Evolutionary conservation across 2,888 invertebrate genomes (phyloP), one percentile per base, ranked within the genome.

Genomic region (Trisateles emortualis): DNA sequence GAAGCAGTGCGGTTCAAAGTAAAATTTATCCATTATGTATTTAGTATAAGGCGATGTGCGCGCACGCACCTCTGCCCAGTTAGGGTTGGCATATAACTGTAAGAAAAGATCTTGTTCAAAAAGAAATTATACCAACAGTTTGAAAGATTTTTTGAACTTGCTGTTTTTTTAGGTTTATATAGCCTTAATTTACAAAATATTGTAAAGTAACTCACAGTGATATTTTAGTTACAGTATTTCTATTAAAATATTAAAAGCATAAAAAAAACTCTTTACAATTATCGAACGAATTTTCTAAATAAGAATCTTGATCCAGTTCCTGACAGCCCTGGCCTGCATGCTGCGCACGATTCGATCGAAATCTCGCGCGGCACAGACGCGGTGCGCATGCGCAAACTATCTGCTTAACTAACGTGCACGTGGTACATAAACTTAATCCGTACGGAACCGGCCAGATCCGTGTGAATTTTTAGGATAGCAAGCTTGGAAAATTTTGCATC

Each of bases 11-110:
- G 57, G 67, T 81, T 76, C 79, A 71, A 61, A 71, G 76, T 82
- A 76, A 71, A 68, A 78, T 76, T 78, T 71, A 83, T 84, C 76
- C 83, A 88, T 89, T 81, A 88, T 90, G 88, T 88, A 89, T 90
- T 83, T 88, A 78, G 88, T 84, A 82, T 81, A 80, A 46, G 58
- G 54, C 49, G 59, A 68, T 47, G 64, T 71, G 68, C 68, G 70
- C 66, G 58, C 66, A 68, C 71, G 71, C 71, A 71, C 66, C 55
- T 43, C 52, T 45, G 48, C 51, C 40, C 11, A n/a, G 16, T 30
- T 57, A 71, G 71, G 71, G 71, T 4, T 71, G 66, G 8, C 64
- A 46, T 14, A 0, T 2, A 14, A 24, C 33, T 16, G 8, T 26
- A 6, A 26, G 5, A 8, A 8, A 26, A 6, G 8, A 26, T 26